Base-by-base conservation (phyloP, 1,140 invertebrate species). In the Bombyx mandarina region DNA sequence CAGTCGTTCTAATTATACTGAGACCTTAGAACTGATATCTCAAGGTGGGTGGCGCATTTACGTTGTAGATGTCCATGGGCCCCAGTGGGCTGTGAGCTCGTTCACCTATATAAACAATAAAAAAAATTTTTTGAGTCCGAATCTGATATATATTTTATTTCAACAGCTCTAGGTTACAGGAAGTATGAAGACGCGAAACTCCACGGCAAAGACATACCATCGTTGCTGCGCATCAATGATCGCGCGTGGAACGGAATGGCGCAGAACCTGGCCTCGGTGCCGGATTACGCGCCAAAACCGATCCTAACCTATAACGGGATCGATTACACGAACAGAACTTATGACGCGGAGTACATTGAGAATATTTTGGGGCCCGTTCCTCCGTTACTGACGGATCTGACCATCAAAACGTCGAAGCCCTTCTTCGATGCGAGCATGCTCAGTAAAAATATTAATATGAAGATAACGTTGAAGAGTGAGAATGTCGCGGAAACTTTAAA, bases 121-220 rank as follows among this genome's bases (percentile, higher is more conserved):
- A 46, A 46, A 46, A 8, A 46, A 46, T 2, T 8, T 46, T 46
- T 8, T 46, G 8, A 46, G 8, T 46, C n/a, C 8, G 8, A 46
- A 8, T 46, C 8, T 46, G 45, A 8, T n/a, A 8, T 46, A 8
- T 46, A 8, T 46, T 8, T 56, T 42, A 3, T 61, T 35, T 59
- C 61, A 62, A 3, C 63, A 85, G 80, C 67, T 8, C 66, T 85
- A 0, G 80, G 82, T 18, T 85, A 77, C 55, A 66, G 66, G 18
- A 71, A 54, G 1, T 77, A 69, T 43, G 65, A 74, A 53, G 68
- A 80, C 52, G 75, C 73, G 0, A 56, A 57, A 1, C 67, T 86
- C 0, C 63, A 71, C 54, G 82, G 80, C 0, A 57, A 56, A 0
- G 77, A 86, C 44, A 66, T 81, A 5, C 7, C 52, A 6, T 86